A percentile compares a stretch with the other conserved stretches of the same genome.
Evolutionary conservation across 2,888 invertebrate species (phyloP).

Genomic region (Meteorus colon): DNA sequence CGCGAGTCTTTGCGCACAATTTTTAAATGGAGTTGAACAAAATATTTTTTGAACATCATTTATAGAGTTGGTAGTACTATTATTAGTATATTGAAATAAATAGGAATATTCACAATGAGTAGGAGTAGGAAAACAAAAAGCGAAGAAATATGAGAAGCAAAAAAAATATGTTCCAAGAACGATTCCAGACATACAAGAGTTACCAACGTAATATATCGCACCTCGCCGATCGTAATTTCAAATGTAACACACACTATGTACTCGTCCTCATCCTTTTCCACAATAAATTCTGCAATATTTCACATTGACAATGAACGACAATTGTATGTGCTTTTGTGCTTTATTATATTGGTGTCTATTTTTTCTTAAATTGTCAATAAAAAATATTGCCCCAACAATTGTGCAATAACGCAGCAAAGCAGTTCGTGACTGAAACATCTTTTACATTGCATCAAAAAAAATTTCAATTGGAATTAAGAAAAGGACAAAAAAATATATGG

Average conservation of each 20-base stretch:
- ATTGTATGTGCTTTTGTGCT: slow-evolving; percentile 29
- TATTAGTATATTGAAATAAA: neutral
- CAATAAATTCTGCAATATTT: slow-evolving; percentile 32
- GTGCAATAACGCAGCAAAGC: slow-evolving; percentile 20
- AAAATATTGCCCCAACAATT: slow-evolving; percentile 4
- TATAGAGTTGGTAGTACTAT: neutral
- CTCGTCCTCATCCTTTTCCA: slow-evolving; percentile 12
- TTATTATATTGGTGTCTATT: slow-evolving; percentile 19
- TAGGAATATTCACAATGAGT: neutral
- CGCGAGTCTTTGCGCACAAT: slow-evolving; percentile 25
- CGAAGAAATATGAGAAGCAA: neutral
- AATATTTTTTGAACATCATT: neutral
- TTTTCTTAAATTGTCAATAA: neutral
- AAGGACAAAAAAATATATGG: neutral
- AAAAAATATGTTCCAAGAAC: slow-evolving; percentile 24
- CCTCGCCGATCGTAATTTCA: slow-evolving; percentile 36
- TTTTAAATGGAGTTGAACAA: slow-evolving; percentile 4
- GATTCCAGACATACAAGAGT: slow-evolving; percentile 38
- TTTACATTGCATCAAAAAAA: neutral
- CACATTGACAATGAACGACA: slow-evolving; percentile 37
- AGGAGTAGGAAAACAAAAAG: neutral
- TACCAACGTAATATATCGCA: slow-evolving; percentile 37
- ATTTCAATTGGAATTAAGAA: neutral
- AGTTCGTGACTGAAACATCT: slow-evolving; percentile 16
- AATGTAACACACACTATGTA: slow-evolving; percentile 27